These are phyloP conservation scores for Graphium colonna DNA, from an alignment of 2,888 invertebrate genomes.

Conservation along the genomic window DNA sequence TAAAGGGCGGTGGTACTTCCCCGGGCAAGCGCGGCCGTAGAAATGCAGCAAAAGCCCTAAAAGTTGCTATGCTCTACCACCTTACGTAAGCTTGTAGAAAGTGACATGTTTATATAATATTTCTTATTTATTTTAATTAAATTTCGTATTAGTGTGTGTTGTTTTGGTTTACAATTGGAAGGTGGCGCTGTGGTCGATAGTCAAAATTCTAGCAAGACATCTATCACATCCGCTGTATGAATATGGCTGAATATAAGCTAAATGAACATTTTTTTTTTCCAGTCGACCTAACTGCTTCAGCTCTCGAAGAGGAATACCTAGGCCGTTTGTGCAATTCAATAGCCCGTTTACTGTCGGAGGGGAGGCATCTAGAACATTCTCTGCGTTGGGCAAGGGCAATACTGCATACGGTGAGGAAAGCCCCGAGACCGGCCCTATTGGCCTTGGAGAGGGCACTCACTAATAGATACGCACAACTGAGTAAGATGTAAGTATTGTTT, in stretches of 20 bases:
- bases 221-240: no score
- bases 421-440: conserved; percentile 84
- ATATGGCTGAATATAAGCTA: no score
- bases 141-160: no score
- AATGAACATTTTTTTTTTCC: conserved; percentile 43
- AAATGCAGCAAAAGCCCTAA: no score
- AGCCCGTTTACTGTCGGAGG: conserved; percentile 86
- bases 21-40: no score
- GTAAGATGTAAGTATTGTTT: conserved; percentile 91
- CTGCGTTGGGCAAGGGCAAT: conserved; percentile 88
- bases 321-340: conserved; percentile 87
- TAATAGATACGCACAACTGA: conserved; percentile 88
- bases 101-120: no score
- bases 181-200: no score
- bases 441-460: conserved; percentile 89
- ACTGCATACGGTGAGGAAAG: conserved; percentile 81
- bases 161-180: no score
- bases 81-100: no score
- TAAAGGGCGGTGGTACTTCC: no score
- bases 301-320: conserved; percentile 86
- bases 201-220: not conserved
- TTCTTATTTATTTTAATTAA: no score
- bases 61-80: no score
- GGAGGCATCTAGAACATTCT: conserved; percentile 93
- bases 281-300: conserved; percentile 88